Percentiles rank a stretch among this genome's conserved stretches.
Conservation (phyloP, 2,113 vertebrate genomes). For the Anthoscopus minutus region DNA sequence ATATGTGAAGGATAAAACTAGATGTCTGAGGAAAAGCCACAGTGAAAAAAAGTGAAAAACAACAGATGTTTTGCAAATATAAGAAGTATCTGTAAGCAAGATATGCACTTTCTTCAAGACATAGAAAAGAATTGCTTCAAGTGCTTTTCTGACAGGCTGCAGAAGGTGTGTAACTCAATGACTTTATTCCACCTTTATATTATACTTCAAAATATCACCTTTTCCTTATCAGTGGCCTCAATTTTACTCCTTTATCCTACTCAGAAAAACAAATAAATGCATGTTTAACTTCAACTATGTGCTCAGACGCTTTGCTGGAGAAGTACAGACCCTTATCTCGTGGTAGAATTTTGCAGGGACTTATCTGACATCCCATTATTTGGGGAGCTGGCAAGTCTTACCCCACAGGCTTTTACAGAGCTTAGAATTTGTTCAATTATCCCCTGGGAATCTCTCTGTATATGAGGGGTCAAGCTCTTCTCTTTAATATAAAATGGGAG, state of each 20-base stretch:
- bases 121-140: not conserved
- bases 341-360: not conserved
- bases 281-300: not conserved
- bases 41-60: no score
- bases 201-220: not conserved
- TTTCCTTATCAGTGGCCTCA: not conserved
- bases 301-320: not conserved
- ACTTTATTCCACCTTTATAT: not conserved
- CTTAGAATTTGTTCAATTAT: not conserved
- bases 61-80: not conserved
- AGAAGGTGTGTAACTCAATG: not conserved
- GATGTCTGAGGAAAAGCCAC: not conserved
- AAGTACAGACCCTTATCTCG: not conserved
- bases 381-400: not conserved
- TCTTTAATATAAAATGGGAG: not conserved
- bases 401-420: not conserved
- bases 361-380: not conserved
- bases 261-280: not conserved
- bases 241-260: not conserved
- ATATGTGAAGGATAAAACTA: not conserved
- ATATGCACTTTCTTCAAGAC: not conserved
- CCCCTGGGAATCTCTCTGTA: rapidly evolving
- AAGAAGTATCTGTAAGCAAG: not conserved
- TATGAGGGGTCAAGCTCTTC: not conserved
- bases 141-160: not conserved